Evolutionary conservation across 35 echinoderm and acorn worm species (phyloP).

Genomic region (Diadema setosum): DNA sequence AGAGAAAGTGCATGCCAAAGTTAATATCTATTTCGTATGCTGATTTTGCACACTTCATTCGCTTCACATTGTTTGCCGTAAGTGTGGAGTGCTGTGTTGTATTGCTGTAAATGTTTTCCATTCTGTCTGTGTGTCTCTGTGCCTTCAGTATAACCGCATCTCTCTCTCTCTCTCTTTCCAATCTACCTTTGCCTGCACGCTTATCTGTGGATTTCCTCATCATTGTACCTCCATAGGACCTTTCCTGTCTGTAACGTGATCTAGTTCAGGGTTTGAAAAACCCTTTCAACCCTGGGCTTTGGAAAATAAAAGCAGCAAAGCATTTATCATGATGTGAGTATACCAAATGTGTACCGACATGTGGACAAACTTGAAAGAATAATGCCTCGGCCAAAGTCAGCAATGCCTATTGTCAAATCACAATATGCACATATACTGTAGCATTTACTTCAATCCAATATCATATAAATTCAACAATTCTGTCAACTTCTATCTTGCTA

Average conservation of each 20-base stretch:
- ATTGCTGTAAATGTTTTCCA: too few relatives aligned
- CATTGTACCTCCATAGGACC: slow-evolving; percentile 8
- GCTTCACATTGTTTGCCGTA: too few relatives aligned
- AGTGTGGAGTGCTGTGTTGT: too few relatives aligned
- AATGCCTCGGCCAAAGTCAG: too few relatives aligned
- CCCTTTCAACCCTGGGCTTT: neutral
- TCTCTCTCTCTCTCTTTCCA: too few relatives aligned
- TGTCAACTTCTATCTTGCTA: neutral
- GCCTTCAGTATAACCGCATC: too few relatives aligned
- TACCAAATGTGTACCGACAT: neutral
- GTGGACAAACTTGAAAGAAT: neutral
- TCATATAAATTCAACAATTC: neutral
- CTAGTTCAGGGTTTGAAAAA: neutral
- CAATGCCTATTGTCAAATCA: too few relatives aligned
- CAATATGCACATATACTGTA: neutral
- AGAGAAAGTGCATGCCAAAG: too few relatives aligned
- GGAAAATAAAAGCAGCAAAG: neutral
- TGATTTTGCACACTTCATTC: too few relatives aligned
- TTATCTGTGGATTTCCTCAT: neutral
- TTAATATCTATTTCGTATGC: too few relatives aligned
- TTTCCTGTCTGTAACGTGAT: neutral
- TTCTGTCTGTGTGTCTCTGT: too few relatives aligned
- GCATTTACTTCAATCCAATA: neutral
- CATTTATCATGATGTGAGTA: slow-evolving; percentile 8
- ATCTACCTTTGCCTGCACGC: neutral